Evolutionary conservation across 2,888 invertebrate species (phyloP).

Genomic region (Callyntrura guangdongensis): DNA sequence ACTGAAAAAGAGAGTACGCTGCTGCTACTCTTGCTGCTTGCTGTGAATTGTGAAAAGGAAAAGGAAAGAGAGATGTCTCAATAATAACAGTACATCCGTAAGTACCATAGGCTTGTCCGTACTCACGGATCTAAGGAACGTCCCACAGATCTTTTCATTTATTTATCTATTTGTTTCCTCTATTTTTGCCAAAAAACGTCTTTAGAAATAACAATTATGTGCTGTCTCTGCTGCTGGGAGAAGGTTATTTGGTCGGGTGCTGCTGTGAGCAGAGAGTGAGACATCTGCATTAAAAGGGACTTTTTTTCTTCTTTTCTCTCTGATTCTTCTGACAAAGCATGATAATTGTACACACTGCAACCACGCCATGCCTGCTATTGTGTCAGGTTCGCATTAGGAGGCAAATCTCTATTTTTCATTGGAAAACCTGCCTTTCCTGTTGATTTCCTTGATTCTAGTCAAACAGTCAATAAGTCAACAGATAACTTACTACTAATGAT

Average conservation of each 20-base stretch:
- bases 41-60: conserved; percentile 53
- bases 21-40: conserved; percentile 9
- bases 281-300: conserved; percentile 64
- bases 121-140: conserved; percentile 48
- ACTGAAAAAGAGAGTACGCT: conserved; percentile 46
- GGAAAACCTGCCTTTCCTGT: conserved; percentile 59
- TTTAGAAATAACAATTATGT: conserved; percentile 30
- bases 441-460: conserved; percentile 35
- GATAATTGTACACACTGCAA: conserved; percentile 20
- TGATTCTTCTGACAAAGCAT: conserved; percentile 4
- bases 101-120: conserved; percentile 31
- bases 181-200: conserved; percentile 65
- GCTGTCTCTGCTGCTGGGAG: conserved; percentile 30
- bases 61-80: conserved; percentile 60
- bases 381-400: conserved; percentile 71
- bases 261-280: conserved; percentile 19
- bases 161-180: conserved; percentile 65
- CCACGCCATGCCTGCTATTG: conserved; percentile 66
- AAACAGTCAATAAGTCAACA: conserved; percentile 70
- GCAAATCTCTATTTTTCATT: conserved; percentile 65
- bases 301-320: background rate
- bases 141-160: conserved; percentile 68
- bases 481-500: conserved; percentile 54
- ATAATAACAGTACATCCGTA: conserved; percentile 58
- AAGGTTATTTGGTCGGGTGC: background rate